Evolutionary conservation across 1,140 invertebrate genomes (phyloP).

Genomic region (Batillaria attramentaria): DNA sequence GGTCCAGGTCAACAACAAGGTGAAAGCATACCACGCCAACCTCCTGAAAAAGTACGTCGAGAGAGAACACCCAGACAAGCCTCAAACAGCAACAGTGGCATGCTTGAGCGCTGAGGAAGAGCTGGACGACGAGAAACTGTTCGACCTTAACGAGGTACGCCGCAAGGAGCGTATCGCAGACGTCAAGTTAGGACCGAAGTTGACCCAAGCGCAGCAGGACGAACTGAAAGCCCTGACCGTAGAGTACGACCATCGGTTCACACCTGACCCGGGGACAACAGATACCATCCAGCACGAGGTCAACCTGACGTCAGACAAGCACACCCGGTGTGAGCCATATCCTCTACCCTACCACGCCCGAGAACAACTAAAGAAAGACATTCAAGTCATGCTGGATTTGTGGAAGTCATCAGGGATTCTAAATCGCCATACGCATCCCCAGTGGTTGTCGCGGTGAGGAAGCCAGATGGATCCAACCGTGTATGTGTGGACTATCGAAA

Average conservation of each 20-base stretch:
- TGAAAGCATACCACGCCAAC: slow-evolving; percentile 35
- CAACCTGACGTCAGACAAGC: slow-evolving; percentile 28
- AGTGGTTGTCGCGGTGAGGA: background rate
- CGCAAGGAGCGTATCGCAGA: slow-evolving; percentile 24
- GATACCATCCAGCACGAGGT: slow-evolving; percentile 37
- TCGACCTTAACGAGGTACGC: background rate
- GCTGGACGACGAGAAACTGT: background rate
- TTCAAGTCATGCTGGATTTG: background rate
- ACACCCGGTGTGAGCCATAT: slow-evolving; percentile 1
- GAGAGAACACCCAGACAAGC: background rate
- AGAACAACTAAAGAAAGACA: background rate
- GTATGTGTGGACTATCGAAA: no score
- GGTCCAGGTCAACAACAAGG: slow-evolving; percentile 26
- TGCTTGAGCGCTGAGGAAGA: background rate
- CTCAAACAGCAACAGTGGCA: background rate
- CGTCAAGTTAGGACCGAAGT: slow-evolving; percentile 25
- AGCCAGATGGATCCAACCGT: background rate
- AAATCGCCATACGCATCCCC: slow-evolving; percentile 3
- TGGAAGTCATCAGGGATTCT: background rate
- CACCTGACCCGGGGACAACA: slow-evolving; percentile 36
- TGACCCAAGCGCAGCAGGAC: slow-evolving; percentile 20
- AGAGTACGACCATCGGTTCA: slow-evolving; percentile 35
- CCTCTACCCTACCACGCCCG: background rate
- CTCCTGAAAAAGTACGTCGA: slow-evolving; percentile 36
- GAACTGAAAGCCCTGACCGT: slow-evolving; percentile 18